Evolutionary conservation across 2,113 vertebrate species (phyloP).

Genomic region (Burhinus bistriatus): DNA sequence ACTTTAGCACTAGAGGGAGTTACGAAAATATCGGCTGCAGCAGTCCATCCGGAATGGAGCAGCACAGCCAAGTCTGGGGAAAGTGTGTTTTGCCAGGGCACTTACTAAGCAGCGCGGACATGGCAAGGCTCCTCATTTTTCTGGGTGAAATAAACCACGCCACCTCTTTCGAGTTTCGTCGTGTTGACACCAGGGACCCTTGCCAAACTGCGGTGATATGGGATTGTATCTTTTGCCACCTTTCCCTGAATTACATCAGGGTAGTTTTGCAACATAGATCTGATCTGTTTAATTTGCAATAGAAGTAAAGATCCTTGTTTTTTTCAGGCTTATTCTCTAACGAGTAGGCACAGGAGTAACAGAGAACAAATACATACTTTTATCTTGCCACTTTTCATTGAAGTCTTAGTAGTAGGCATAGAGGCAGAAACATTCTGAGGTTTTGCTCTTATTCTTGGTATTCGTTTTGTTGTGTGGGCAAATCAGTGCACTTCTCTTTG

Average conservation of each 20-base stretch:
- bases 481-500: constrained; percentile 1
- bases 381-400: not conserved
- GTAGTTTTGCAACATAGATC: not conserved
- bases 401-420: not conserved
- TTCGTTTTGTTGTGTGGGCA: not conserved
- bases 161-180: not conserved
- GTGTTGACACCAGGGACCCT: not conserved
- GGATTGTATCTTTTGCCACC: not conserved
- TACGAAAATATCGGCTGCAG: not conserved
- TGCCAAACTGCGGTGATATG: not conserved
- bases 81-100: not conserved
- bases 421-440: not conserved
- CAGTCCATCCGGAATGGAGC: not conserved
- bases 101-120: not conserved
- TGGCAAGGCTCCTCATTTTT: not conserved
- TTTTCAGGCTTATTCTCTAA: not conserved
- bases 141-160: not conserved
- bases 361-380: not conserved
- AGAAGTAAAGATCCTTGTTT: not conserved
- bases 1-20: not conserved
- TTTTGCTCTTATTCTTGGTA: not conserved
- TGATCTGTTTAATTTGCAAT: not conserved
- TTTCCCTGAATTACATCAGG: constrained; percentile 11
- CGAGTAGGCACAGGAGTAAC: not conserved
- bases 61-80: not conserved